Percentiles rank a stretch among this genome's conserved stretches.
These are phyloP conservation scores for Oligia strigilis DNA, from an alignment of 2,888 invertebrate genomes.

Conservation along the genomic window DNA sequence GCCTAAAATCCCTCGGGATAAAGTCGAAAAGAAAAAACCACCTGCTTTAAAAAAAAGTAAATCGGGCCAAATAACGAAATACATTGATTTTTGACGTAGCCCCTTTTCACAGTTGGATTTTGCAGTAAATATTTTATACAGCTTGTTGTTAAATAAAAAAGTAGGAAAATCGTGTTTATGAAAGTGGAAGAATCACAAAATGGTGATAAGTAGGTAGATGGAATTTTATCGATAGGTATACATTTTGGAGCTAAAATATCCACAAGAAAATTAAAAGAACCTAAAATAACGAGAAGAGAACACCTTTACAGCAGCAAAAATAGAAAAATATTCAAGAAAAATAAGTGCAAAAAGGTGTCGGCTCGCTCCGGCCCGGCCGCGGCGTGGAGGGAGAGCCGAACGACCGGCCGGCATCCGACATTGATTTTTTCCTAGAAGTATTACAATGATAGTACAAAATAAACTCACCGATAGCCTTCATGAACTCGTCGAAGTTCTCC, in stretches of 20 bases:
- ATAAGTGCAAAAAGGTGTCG: slow-evolving; percentile 59
- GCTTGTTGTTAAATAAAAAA: background rate
- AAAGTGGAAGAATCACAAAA: slow-evolving; percentile 2
- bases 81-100: slow-evolving; percentile 8
- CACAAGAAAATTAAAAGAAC: background rate
- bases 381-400: slow-evolving; percentile 16
- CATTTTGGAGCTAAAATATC: background rate
- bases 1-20: background rate
- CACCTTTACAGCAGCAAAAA: slow-evolving; percentile 14
- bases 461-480: slow-evolving; percentile 95
- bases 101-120: slow-evolving; percentile 11
- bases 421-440: slow-evolving; percentile 65
- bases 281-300: background rate
- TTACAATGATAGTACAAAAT: slow-evolving; percentile 60
- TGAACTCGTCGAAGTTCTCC: slow-evolving; percentile 97
- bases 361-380: slow-evolving; percentile 17
- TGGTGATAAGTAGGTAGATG: slow-evolving; percentile 26
- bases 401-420: slow-evolving; percentile 81
- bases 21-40: background rate
- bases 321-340: slow-evolving; percentile 47
- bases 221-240: background rate
- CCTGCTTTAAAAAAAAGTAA: background rate
- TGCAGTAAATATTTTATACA: background rate
- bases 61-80: background rate
- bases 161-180: background rate